Base-by-base conservation (phyloP, 2,797 vertebrate species). In the Chelidonichthys spinosus region DNA sequence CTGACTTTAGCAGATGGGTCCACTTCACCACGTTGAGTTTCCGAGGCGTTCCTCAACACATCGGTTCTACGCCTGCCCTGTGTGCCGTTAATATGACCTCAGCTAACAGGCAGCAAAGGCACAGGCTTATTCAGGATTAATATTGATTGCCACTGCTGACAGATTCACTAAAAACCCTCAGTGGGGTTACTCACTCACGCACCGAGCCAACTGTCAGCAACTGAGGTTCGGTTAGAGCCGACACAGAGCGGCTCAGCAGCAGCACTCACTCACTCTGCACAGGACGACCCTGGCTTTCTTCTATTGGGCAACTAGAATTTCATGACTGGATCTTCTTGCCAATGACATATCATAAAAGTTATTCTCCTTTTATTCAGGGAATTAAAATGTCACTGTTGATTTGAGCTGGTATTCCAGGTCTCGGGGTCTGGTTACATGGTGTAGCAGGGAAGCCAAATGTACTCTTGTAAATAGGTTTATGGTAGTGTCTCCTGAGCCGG, bases 361-460 rank as follows among this genome's bases (percentile, higher is more conserved):
- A 66, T 63, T 56, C 64, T 63, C 42, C 25, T 25, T 73, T 62
- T 76, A 78, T 65, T 37, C 69, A 50, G 33, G 55, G 35, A 85
- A 79, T 86, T 35, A 85, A 92, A 73, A 66, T 65, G 81, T 89
- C 79, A 72, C 59, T 72, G 62, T 76, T 54, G 6, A 67, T 79
- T 80, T 47, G 39, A 78, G 59, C 43, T 40, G 66, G 14, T 69
- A 55, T 64, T 83, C 25, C 60, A 63, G 32, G 37, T 61, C 46
- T 77, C 58, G 63, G 74, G 53, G 52, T 83, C 47, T 65, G 25
- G 60, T 85, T 79, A 55, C 17, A n/a, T 0, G 8, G 37, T 58
- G 25, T 18, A 40, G 37, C 53, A 25, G 13, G 32, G 70, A 77
- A 82, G 73, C 65, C 63, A 76, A 66, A 62, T 54, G 43, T 70